Conservation (phyloP, 2,797 vertebrate genomes). For the Oreochromis mossambicus region DNA sequence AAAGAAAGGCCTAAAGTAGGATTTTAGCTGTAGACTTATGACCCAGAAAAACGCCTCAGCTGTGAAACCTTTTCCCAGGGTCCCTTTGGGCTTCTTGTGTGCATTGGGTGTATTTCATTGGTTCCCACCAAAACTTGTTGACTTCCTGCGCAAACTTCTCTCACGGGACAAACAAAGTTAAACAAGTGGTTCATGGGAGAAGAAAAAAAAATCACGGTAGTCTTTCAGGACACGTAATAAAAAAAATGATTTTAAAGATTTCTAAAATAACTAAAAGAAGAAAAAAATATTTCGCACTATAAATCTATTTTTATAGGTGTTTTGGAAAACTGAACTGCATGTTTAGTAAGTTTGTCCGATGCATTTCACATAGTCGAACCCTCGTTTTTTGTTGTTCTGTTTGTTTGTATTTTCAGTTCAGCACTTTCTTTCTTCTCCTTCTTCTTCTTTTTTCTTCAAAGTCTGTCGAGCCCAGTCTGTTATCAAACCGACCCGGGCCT, state of each 20-base stretch:
- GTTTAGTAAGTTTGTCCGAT: constrained; percentile 76
- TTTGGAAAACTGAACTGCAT: constrained; percentile 80
- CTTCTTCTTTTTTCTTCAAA: constrained; percentile 53
- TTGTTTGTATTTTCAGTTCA: constrained; percentile 53
- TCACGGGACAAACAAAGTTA: constrained; percentile 64
- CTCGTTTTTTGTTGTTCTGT: constrained; percentile 48
- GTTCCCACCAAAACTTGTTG: constrained; percentile 85
- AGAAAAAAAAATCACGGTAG: constrained; percentile 50
- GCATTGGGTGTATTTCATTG: constrained; percentile 99
- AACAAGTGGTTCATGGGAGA: constrained; percentile 46
- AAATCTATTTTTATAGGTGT: constrained; percentile 88
- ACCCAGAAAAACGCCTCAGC: constrained; percentile 78
- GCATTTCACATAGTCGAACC: constrained; percentile 63
- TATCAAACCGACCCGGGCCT: constrained; percentile 49
- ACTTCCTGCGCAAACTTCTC: constrained; percentile 73
- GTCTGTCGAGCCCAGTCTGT: constrained; percentile 64
- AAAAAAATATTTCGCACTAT: constrained; percentile 83
- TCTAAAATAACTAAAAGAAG: constrained; percentile 81
- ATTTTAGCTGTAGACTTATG: constrained; percentile 78
- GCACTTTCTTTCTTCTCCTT: constrained; percentile 2
- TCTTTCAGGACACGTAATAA: constrained; percentile 73
- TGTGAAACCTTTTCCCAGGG: constrained; percentile 95
- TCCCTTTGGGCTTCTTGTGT: constrained; percentile 92
- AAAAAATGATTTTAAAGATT: constrained; percentile 78
- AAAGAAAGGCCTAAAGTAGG: constrained; percentile 79